These are phyloP conservation scores for Monochamus alternatus DNA, from an alignment of 2,888 invertebrate species.

Conservation along the genomic window DNA sequence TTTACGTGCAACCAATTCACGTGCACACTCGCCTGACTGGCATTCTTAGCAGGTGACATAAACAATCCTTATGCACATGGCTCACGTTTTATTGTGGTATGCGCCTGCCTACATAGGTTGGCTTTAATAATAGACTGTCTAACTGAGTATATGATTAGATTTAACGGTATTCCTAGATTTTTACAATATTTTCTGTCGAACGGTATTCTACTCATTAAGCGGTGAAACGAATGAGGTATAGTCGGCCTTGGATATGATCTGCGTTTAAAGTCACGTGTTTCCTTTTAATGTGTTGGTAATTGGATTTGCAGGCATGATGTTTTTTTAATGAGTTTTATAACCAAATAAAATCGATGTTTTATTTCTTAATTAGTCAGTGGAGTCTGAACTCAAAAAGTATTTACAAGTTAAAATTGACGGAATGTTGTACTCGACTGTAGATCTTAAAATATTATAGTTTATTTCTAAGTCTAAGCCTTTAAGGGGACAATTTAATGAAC, in stretches of 20 bases:
- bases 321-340: too few relatives aligned
- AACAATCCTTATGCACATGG: conserved; percentile 52
- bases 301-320: too few relatives aligned
- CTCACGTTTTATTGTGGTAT: conserved; percentile 55
- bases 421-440: too few relatives aligned
- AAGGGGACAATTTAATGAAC: too few relatives aligned
- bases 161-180: conserved; percentile 37
- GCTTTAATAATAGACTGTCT: conserved; percentile 31
- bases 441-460: too few relatives aligned
- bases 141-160: conserved; percentile 27
- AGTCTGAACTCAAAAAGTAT: too few relatives aligned
- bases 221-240: conserved; percentile 10
- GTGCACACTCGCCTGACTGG: conserved; percentile 60
- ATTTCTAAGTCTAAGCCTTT: too few relatives aligned
- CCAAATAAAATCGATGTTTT: too few relatives aligned
- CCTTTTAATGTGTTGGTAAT: neutral
- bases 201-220: conserved; percentile 16
- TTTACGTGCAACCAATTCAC: conserved; percentile 50
- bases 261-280: conserved; percentile 7
- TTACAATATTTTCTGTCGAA: conserved; percentile 27
- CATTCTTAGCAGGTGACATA: conserved; percentile 60
- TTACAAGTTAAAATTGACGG: too few relatives aligned
- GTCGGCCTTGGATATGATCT: conserved; percentile 10
- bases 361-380: too few relatives aligned
- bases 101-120: conserved; percentile 43